Percentiles rank a stretch among this genome's conserved stretches.
phyloP scores from a whole-genome alignment of 2,113 vertebrate genomes.

The Capra hircus region DNA sequence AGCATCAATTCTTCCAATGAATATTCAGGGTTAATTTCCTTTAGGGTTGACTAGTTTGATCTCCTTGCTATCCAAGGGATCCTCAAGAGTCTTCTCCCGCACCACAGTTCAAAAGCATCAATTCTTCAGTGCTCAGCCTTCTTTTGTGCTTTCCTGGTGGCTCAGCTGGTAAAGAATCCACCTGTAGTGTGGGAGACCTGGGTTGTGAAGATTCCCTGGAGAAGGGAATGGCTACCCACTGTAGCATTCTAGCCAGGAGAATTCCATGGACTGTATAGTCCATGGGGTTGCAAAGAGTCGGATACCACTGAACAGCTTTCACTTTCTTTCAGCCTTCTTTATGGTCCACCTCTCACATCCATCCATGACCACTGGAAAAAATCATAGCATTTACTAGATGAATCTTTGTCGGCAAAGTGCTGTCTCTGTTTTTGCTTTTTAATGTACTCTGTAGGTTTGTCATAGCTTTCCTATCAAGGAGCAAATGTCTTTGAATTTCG shows the following conservation, averaged over 20 bases:
- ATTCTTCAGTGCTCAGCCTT: background rate
- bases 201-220: background rate
- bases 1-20: background rate
- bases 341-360: background rate
- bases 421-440: background rate
- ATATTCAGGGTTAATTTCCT: background rate
- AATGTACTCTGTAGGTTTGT: background rate
- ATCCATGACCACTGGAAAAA: background rate
- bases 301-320: background rate
- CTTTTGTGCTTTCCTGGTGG: background rate
- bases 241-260: background rate
- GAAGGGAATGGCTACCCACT: background rate
- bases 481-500: background rate
- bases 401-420: background rate
- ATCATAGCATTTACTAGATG: background rate
- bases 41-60: background rate
- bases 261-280: background rate
- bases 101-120: background rate
- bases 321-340: background rate
- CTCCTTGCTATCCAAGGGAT: background rate
- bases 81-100: background rate
- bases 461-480: background rate
- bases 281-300: background rate
- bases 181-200: background rate
- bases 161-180: background rate